These are phyloP conservation scores for Nineta flava DNA, from an alignment of 2,888 invertebrate species.

Conservation along the genomic window DNA sequence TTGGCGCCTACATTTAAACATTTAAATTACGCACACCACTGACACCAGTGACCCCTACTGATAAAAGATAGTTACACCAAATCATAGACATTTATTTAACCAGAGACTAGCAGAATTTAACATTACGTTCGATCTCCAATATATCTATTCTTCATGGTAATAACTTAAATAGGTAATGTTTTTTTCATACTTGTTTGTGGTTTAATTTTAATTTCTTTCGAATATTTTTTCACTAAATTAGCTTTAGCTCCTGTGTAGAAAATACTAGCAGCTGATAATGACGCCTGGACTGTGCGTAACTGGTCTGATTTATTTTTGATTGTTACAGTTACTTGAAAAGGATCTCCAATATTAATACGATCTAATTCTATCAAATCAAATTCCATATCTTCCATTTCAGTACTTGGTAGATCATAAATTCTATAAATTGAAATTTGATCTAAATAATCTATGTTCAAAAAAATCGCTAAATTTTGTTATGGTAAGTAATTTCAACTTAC, in stretches of 20 bases:
- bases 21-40: too few species aligned
- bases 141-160: too few species aligned
- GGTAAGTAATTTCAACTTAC: slow-evolving; percentile 17
- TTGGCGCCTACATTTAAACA: too few species aligned
- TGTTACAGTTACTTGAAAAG: slow-evolving; percentile 47
- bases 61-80: too few species aligned
- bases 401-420: slow-evolving; percentile 42
- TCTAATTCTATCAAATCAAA: slow-evolving; percentile 58
- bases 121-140: too few species aligned
- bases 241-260: slow-evolving; percentile 65
- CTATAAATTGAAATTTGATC: slow-evolving; percentile 20
- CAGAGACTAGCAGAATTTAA: too few species aligned
- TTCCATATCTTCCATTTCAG: slow-evolving; percentile 39
- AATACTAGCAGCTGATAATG: slow-evolving; percentile 49
- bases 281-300: slow-evolving; percentile 47
- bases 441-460: background rate
- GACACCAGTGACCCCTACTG: too few species aligned
- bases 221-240: slow-evolving; percentile 48
- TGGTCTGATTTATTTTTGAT: slow-evolving; percentile 43
- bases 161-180: too few species aligned
- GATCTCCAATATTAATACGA: slow-evolving; percentile 50
- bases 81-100: too few species aligned
- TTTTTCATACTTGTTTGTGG: slow-evolving; percentile 40
- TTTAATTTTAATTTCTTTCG: slow-evolving; percentile 44
- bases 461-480: background rate